Base-by-base conservation (phyloP, 2,888 invertebrate genomes). In the Sarcophaga variegata region DNA sequence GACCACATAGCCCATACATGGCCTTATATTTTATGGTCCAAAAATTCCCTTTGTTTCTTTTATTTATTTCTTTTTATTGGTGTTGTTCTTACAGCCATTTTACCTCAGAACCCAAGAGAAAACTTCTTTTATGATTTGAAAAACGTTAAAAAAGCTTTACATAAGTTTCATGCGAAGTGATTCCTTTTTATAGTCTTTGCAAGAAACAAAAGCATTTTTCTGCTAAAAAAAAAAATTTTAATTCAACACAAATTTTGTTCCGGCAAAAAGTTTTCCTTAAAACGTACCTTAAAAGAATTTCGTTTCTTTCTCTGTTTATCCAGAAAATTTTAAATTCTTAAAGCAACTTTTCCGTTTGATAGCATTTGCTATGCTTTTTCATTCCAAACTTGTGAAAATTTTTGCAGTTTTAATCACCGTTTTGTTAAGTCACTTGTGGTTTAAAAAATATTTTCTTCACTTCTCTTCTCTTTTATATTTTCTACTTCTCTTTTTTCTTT, bases 361-460 rank as follows among this genome's bases (percentile, higher is more conserved):
- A 47, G 17, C 14, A 14, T 17, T 27, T 66, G 12, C n/a, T 20
- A 3, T 60, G 5, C 22, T 27, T n/a, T 17, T 59, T 14, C 27
- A 3, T 37, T 74, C 27, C 25, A 45, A 45, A 11, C 64, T 20
- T 47, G 25, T 74, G 60, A 64, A 8, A 49, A 37, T 66, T 81
- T 76, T 63, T 71, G 47, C 64, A 27, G 64, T 82, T 77, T 82
- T 77, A 82, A 82, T 77, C 64, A 82, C 71, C 60, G 25, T 49
- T 77, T 64, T 66, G 59, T 77, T 66, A 47, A 71, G n/a, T 45
- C 59, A 71, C 71, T 77, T 71, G 77, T 77, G 71, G 27, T 14
- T 82, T 71, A 62, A 70, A 66, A 59, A 14, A 47, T 64, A 37
- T 37, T 37, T 74, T 62, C n/a, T 11, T 17, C 37, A 11, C 3